Percentiles rank a stretch among this genome's conserved stretches.
Conservation (phyloP, 2,888 invertebrate species). For the Spisula solida region DNA sequence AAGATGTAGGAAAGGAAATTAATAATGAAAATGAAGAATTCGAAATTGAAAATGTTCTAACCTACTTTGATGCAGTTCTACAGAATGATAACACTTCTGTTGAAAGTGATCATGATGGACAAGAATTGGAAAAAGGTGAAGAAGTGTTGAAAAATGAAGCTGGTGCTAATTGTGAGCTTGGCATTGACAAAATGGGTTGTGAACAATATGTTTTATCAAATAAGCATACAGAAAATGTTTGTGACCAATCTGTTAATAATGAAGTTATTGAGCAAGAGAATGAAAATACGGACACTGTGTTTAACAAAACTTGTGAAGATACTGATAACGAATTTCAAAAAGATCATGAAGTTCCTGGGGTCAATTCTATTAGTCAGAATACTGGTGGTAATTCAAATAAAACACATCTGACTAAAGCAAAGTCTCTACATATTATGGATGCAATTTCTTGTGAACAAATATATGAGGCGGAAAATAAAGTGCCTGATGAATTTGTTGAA, state of each 20-base stretch:
- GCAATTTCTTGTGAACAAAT: background rate
- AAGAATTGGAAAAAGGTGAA: background rate
- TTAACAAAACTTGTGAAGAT: background rate
- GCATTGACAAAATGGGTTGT: background rate
- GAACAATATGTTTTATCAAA: background rate
- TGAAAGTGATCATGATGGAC: background rate
- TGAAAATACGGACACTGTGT: background rate
- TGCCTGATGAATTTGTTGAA: background rate
- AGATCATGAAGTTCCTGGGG: background rate
- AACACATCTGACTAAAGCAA: background rate
- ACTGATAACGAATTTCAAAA: background rate
- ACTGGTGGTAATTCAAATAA: background rate
- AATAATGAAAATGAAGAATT: background rate
- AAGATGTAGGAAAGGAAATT: background rate
- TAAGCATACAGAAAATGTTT: background rate
- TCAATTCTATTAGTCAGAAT: background rate
- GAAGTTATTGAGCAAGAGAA: background rate
- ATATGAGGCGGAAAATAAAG: background rate
- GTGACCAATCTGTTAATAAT: background rate
- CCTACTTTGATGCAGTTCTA: slow-evolving; percentile 38
- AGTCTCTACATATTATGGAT: background rate
- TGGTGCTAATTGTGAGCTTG: background rate
- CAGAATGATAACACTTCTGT: background rate
- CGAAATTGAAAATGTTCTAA: slow-evolving; percentile 14
- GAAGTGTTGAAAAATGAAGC: background rate